phyloP scores from a whole-genome alignment of 2,888 invertebrate species.

The Melanargia galathea region DNA sequence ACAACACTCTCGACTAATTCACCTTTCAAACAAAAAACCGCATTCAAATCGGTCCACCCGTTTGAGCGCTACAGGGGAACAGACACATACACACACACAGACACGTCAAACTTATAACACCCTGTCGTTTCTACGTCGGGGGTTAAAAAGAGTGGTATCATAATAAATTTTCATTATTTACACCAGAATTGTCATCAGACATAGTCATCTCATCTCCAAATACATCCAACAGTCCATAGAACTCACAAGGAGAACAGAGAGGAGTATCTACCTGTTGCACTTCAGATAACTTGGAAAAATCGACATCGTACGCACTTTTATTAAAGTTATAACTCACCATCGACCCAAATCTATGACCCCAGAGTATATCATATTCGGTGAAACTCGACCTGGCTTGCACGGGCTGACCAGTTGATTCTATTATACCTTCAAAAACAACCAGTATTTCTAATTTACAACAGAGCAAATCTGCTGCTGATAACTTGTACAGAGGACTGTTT shows the following conservation, averaged over 20 bases:
- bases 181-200: conserved; percentile 13
- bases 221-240: conserved; percentile 55
- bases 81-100: too few species aligned
- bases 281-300: conserved; percentile 93
- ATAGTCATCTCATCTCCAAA: conserved; percentile 8
- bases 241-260: conserved; percentile 89
- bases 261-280: conserved; percentile 93
- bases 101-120: too few species aligned
- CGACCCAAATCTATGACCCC: conserved; percentile 93
- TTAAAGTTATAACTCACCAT: conserved; percentile 89
- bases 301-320: conserved; percentile 89
- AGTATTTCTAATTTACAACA: conserved; percentile 93
- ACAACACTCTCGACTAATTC: too few species aligned
- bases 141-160: neutral
- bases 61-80: too few species aligned
- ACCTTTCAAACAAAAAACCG: too few species aligned
- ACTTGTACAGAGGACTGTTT: conserved; percentile 92
- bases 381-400: conserved; percentile 93
- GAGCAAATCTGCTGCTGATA: conserved; percentile 94
- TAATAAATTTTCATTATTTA: neutral
- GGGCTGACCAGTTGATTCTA: conserved; percentile 93
- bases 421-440: conserved; percentile 93
- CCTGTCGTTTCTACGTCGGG: too few species aligned
- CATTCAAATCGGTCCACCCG: too few species aligned
- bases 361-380: conserved; percentile 89